Evolutionary conservation across 1,140 invertebrate genomes (phyloP).

Genomic region (Ceratosolen fusciceps): DNA sequence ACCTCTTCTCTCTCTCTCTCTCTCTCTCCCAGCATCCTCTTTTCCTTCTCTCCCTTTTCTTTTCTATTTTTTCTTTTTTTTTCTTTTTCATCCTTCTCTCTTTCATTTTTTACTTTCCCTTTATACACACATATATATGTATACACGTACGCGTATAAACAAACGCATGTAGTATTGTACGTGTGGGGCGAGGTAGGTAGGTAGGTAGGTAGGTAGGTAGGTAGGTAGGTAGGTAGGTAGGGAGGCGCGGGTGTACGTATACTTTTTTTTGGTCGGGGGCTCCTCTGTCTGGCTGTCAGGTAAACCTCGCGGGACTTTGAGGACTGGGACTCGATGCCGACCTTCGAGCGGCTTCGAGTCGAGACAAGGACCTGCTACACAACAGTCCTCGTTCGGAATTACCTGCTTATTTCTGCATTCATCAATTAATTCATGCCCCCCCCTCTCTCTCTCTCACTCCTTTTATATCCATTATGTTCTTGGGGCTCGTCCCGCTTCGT

Average conservation of each 20-base stretch:
- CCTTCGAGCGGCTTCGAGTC: slow-evolving; percentile 38
- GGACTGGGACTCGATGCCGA: slow-evolving; percentile 39
- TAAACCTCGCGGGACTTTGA: slow-evolving; percentile 46
- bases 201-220: too few relatives aligned
- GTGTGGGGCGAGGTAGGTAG: too few relatives aligned
- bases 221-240: too few relatives aligned
- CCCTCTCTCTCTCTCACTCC: not conserved
- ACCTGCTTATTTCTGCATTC: slow-evolving; percentile 48
- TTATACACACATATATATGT: too few relatives aligned
- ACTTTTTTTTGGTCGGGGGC: slow-evolving; percentile 8
- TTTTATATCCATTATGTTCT: too few relatives aligned
- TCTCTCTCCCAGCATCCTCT: not conserved
- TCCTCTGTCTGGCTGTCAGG: slow-evolving; percentile 47
- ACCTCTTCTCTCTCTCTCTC: slow-evolving; percentile 8
- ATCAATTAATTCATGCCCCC: slow-evolving; percentile 44
- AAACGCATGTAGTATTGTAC: too few relatives aligned
- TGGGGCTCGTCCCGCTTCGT: too few relatives aligned
- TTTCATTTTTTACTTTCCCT: too few relatives aligned
- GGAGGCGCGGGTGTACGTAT: too few relatives aligned
- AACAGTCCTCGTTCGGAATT: slow-evolving; percentile 43
- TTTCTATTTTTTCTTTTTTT: slow-evolving; percentile 8
- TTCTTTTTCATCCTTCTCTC: slow-evolving; percentile 9
- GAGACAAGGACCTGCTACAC: not conserved
- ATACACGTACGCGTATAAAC: too few relatives aligned
- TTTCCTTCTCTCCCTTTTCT: too few relatives aligned